Evolutionary conservation across 2,888 invertebrate species (phyloP).

Genomic region (Invenusta paracnida): DNA sequence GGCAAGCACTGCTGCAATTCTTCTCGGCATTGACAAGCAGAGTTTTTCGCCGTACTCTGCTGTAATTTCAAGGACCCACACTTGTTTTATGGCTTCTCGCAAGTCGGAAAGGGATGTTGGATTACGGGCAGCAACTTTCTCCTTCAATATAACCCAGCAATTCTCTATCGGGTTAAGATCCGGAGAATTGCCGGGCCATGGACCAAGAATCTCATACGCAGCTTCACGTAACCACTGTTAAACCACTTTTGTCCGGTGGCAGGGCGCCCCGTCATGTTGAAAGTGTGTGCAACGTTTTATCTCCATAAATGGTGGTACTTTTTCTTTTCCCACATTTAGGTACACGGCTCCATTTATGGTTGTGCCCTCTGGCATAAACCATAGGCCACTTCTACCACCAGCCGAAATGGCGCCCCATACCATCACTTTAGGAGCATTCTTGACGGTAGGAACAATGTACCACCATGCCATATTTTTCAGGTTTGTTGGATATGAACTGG

Average conservation of each 20-base stretch:
- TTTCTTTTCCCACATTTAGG: background rate
- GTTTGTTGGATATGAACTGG: too few species aligned
- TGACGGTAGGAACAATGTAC: background rate
- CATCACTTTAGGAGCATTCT: slow-evolving; percentile 15
- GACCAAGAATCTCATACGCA: background rate
- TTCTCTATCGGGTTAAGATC: background rate
- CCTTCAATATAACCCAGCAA: background rate
- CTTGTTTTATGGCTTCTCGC: background rate
- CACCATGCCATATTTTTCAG: too few species aligned
- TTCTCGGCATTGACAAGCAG: background rate
- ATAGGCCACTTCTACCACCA: background rate
- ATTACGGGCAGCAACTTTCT: background rate
- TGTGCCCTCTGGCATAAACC: slow-evolving; percentile 24
- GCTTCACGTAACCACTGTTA: background rate
- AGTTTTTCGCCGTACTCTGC: background rate
- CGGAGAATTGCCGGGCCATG: background rate
- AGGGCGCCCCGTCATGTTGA: background rate
- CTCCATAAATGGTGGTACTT: background rate
- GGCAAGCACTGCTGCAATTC: background rate
- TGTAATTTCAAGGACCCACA: background rate
- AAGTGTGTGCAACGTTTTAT: background rate
- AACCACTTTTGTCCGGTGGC: background rate
- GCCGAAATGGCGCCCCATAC: background rate
- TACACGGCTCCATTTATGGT: background rate
- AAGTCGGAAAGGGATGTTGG: background rate